Conservation (phyloP, 2,113 vertebrate species). For the Gymnarchus niloticus region DNA sequence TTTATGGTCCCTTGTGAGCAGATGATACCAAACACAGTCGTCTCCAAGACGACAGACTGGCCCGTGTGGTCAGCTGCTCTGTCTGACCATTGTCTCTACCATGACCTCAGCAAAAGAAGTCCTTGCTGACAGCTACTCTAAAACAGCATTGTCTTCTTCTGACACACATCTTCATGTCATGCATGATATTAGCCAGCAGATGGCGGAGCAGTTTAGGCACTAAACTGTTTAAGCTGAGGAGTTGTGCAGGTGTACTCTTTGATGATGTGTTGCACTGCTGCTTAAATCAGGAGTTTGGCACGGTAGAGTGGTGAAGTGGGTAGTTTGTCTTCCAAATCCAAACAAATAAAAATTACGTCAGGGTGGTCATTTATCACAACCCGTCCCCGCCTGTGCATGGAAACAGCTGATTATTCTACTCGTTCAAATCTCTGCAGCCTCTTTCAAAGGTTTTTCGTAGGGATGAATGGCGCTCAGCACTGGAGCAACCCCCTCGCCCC, state of each 20-base stretch:
- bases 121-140: not conserved
- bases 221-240: not conserved
- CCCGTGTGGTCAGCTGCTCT: not conserved
- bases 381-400: not conserved
- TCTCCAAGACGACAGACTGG: conserved; percentile 41
- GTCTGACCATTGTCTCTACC: not conserved
- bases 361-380: too few relatives aligned
- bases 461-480: not conserved
- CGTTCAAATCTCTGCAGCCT: not conserved
- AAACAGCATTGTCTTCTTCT: not conserved
- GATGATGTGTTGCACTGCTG: not conserved
- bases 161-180: not conserved
- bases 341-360: not conserved
- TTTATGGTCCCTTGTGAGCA: conserved; percentile 29
- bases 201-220: not conserved
- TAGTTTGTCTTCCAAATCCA: not conserved
- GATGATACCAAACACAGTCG: conserved; percentile 33
- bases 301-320: not conserved
- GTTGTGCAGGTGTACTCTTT: not conserved
- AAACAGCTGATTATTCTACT: not conserved
- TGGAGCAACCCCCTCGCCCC: not conserved
- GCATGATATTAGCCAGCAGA: not conserved
- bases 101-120: not conserved
- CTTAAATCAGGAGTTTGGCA: not conserved
- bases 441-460: not conserved